Conservation (phyloP, 1,140 invertebrate genomes). For the Drosophila truncata region DNA sequence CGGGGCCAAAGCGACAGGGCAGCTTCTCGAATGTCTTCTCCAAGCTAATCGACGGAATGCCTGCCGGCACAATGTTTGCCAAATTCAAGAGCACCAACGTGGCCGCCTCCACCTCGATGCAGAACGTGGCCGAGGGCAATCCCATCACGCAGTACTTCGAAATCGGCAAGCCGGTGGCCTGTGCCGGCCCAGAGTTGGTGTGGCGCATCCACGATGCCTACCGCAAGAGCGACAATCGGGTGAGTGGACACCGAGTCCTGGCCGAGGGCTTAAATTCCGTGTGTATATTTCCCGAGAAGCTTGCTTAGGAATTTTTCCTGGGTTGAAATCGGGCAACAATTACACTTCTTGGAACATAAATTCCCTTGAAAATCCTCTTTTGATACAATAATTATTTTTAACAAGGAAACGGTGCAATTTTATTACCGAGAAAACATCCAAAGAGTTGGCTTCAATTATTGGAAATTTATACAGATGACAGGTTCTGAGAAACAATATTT, state of each 20-base stretch:
- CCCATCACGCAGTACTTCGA: constrained; percentile 96
- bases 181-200: constrained; percentile 95
- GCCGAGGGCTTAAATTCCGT: neutral
- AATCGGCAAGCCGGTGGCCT: constrained; percentile 94
- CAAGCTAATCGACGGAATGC: constrained; percentile 85
- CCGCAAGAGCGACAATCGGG: constrained; percentile 95
- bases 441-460: neutral
- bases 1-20: constrained; percentile 76
- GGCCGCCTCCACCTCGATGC: constrained; percentile 84
- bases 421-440: neutral
- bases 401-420: neutral
- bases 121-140: constrained; percentile 91
- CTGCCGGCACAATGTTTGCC: constrained; percentile 89
- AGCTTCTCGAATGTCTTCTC: constrained; percentile 85
- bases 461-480: neutral
- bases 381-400: neutral
- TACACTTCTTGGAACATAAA: neutral
- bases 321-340: too few species aligned
- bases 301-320: neutral
- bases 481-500: neutral
- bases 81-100: constrained; percentile 90
- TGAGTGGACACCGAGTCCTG: constrained; percentile 86
- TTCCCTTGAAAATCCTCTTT: neutral
- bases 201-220: constrained; percentile 97
- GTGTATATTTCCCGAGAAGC: neutral